Conservation (phyloP, 2,113 vertebrate species). For the Mola mola region DNA sequence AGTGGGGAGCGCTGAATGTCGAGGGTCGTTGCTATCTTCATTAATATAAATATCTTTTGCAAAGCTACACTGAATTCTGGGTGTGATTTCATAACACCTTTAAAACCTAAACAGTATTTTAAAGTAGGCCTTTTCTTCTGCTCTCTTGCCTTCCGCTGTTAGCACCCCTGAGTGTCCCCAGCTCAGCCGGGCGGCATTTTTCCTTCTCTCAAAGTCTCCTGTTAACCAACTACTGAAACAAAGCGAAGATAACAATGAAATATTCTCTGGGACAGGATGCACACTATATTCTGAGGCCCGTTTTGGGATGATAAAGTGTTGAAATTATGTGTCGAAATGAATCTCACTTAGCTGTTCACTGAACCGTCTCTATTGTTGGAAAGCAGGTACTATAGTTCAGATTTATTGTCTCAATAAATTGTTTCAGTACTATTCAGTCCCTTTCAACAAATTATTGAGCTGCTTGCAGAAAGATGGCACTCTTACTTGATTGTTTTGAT, state of each 20-base stretch:
- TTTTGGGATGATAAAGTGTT: slow-evolving; percentile 39
- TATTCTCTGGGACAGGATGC: slow-evolving; percentile 34
- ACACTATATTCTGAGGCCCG: slow-evolving; percentile 30
- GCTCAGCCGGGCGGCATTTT: slow-evolving; percentile 10
- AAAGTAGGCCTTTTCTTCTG: slow-evolving; percentile 34
- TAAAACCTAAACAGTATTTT: slow-evolving; percentile 35
- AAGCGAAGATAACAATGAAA: slow-evolving; percentile 27
- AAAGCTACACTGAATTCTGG: slow-evolving; percentile 57
- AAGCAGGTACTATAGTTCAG: slow-evolving; percentile 53
- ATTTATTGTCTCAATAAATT: slow-evolving; percentile 13
- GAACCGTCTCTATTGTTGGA: slow-evolving; percentile 38
- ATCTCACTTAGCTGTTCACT: slow-evolving; percentile 51
- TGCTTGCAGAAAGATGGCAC: slow-evolving; percentile 37
- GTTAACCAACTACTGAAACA: slow-evolving; percentile 34
- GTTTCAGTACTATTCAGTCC: slow-evolving; percentile 38
- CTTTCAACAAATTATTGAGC: slow-evolving; percentile 25
- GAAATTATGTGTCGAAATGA: slow-evolving; percentile 42
- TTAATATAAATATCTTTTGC: slow-evolving; percentile 66
- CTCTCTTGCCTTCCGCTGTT: slow-evolving; percentile 32
- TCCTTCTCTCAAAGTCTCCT: slow-evolving; percentile 3
- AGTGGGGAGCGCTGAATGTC: slow-evolving; percentile 53
- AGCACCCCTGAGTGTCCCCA: slow-evolving; percentile 25
- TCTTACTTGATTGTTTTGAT: not conserved
- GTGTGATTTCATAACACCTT: slow-evolving; percentile 60
- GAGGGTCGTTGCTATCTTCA: slow-evolving; percentile 58